Evolutionary conservation across 2,888 invertebrate genomes (phyloP).

Genomic region (Helobdella robusta): DNA sequence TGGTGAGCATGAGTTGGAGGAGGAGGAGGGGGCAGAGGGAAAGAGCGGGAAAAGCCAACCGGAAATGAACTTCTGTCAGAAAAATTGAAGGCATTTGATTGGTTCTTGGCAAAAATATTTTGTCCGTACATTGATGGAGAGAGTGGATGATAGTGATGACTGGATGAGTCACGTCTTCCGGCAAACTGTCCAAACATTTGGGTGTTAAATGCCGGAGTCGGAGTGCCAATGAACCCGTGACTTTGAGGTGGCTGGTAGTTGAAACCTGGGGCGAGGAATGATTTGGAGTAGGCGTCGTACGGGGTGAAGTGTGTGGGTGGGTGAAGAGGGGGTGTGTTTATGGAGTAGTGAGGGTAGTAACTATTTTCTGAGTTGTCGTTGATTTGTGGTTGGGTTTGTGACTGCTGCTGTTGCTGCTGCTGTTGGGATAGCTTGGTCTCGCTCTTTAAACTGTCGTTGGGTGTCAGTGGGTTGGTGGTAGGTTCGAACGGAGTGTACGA

Average conservation of each 20-base stretch:
- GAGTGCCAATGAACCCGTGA: slow-evolving; percentile 16
- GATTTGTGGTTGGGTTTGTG: neutral
- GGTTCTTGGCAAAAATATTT: slow-evolving; percentile 12
- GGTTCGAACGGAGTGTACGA: neutral
- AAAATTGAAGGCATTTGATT: neutral
- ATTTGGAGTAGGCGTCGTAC: slow-evolving; percentile 22
- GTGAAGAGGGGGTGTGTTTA: neutral
- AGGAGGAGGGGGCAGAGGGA: neutral
- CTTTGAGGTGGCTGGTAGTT: slow-evolving; percentile 16
- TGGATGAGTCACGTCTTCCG: slow-evolving; percentile 13
- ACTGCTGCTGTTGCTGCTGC: no score
- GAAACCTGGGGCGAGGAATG: slow-evolving; percentile 18
- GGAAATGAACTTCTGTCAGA: slow-evolving; percentile 14
- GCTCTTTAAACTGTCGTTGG: neutral
- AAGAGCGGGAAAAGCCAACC: slow-evolving; percentile 3
- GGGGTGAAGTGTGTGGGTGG: slow-evolving; percentile 6
- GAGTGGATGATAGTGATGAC: slow-evolving; percentile 5
- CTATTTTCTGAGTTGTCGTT: slow-evolving; percentile 6
- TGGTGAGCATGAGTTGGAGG: slow-evolving; percentile 2
- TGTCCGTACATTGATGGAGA: slow-evolving; percentile 14
- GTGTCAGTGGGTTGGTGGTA: neutral
- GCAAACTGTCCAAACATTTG: slow-evolving; percentile 17
- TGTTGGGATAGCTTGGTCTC: no score
- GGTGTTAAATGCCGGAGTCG: neutral
- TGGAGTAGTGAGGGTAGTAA: slow-evolving; percentile 16